Evolutionary conservation across 2,888 invertebrate species (phyloP).

Genomic region (Platycheirus albimanus): DNA sequence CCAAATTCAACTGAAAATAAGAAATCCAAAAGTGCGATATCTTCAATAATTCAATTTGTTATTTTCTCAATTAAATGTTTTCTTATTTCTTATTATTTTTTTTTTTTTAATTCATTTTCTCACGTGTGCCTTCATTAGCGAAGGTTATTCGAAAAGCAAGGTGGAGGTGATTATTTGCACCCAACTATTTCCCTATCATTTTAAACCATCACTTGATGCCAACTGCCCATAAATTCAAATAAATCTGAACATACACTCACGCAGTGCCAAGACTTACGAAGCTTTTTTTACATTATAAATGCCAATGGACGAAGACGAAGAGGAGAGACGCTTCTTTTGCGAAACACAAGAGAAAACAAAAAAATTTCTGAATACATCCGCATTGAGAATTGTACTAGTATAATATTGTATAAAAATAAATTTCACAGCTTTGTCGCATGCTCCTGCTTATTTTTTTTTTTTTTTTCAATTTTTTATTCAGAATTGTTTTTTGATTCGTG

Average conservation of each 20-base stretch:
- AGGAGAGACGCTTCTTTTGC: constrained; percentile 36
- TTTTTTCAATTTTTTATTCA: no score
- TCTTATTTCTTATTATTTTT: not conserved
- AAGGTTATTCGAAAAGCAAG: constrained; percentile 65
- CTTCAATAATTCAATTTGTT: constrained; percentile 33
- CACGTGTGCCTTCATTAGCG: constrained; percentile 58
- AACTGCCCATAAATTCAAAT: constrained; percentile 64
- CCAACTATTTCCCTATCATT: constrained; percentile 60
- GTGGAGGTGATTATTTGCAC: constrained; percentile 62
- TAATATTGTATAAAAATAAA: not conserved
- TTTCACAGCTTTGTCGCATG: not conserved
- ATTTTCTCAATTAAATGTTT: constrained; percentile 30
- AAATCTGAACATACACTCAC: constrained; percentile 37
- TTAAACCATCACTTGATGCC: constrained; percentile 62
- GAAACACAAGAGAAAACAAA: constrained; percentile 43
- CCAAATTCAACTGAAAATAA: not conserved
- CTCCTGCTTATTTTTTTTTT: not conserved
- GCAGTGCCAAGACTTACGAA: constrained; percentile 41
- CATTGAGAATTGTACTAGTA: constrained; percentile 32
- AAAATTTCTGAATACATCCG: constrained; percentile 38
- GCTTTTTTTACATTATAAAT: constrained; percentile 50
- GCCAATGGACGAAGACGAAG: constrained; percentile 43
- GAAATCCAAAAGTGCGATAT: not conserved
- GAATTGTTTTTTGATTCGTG: no score
- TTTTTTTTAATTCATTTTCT: constrained; percentile 29